Evolutionary conservation across 2,888 invertebrate species (phyloP), one percentile per base, ranked within the genome.

Genomic region (Lasioglossum figueresi): DNA sequence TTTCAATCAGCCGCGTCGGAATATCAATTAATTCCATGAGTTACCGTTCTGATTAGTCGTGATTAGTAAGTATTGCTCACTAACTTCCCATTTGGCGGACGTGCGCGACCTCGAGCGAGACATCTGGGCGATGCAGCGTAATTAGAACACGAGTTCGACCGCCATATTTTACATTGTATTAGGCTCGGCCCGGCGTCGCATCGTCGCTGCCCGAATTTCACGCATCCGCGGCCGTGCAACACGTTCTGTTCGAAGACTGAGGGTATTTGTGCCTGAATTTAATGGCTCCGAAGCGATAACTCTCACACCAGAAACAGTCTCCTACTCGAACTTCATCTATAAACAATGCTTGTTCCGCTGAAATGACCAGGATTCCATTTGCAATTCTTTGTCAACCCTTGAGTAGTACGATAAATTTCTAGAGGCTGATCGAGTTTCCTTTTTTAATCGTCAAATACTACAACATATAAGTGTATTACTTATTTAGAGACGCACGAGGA

Each of bases 1-100:
- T 84, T 78, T 70, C 85, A 75, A 73, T 76, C 76, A 75, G 14
- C 59, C 59, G 43, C 59, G 80, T 84, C 59, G 81, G 76, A 83
- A 83, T 79, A 77, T 76, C 78, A 88, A 91, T 91, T 89, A 91
- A 88, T 90, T 87, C 80, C 66, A 59, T 48, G 79, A 59, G 71
- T 75, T 87, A 82, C 73, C 76, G 82, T 83, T 88, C 86, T 88
- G 84, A 85, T 88, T 90, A 84, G 73, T 71, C 81, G 73, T 88
- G 88, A 91, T 90, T 90, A 89, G 89, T 90, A 91, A 91, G 88
- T 90, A 88, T 90, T 87, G 89, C 87, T 78, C 87, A 82, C 73
- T 88, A 89, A 89, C 90, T 89, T 91, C 85, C 82, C 90, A 90
- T 91, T 89, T 89, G 79, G 70, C 34, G 84, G 82, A 88, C 88